These are phyloP conservation scores for Drosophila infuscata DNA, from an alignment of 2,888 invertebrate genomes.

Conservation along the genomic window DNA sequence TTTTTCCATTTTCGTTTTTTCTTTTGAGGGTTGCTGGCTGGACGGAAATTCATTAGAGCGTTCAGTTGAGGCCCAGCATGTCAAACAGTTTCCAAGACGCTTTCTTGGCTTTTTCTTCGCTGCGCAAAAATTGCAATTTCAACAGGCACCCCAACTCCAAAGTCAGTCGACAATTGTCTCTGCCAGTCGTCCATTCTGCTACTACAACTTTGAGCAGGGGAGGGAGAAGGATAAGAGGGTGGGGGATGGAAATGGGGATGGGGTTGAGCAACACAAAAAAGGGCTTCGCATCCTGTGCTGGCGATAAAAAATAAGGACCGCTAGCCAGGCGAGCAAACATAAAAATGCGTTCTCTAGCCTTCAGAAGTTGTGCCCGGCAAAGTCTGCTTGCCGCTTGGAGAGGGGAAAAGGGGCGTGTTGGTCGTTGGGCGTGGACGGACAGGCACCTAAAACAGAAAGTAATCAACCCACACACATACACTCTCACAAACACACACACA, in stretches of 20 bases:
- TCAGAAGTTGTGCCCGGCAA: slow-evolving; percentile 63
- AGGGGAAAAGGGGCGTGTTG: slow-evolving; percentile 2
- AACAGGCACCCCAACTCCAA: slow-evolving; percentile 25
- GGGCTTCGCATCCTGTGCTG: slow-evolving; percentile 59
- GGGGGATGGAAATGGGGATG: not conserved
- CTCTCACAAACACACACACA: slow-evolving; percentile 32
- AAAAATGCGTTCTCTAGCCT: slow-evolving; percentile 77
- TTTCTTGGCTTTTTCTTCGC: slow-evolving; percentile 72
- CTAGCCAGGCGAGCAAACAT: slow-evolving; percentile 78
- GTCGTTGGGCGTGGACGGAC: slow-evolving; percentile 49
- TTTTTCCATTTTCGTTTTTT: slow-evolving; percentile 25
- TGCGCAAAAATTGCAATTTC: slow-evolving; percentile 79
- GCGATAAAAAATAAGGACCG: slow-evolving; percentile 74
- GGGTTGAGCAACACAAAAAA: slow-evolving; percentile 40
- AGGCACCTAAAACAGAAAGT: slow-evolving; percentile 79
- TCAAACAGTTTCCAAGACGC: slow-evolving; percentile 78
- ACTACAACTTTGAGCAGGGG: not conserved
- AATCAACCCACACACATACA: slow-evolving; percentile 74
- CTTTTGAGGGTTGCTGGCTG: slow-evolving; percentile 64
- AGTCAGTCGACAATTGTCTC: slow-evolving; percentile 70
- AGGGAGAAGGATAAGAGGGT: not conserved
- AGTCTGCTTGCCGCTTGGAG: slow-evolving; percentile 12
- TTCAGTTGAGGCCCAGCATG: slow-evolving; percentile 64
- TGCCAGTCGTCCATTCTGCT: slow-evolving; percentile 45
- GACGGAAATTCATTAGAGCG: slow-evolving; percentile 81